Evolutionary conservation across 37 sponge, comb jelly and placozoan genomes (phyloP).

Genomic region (Tethya wilhelma): DNA sequence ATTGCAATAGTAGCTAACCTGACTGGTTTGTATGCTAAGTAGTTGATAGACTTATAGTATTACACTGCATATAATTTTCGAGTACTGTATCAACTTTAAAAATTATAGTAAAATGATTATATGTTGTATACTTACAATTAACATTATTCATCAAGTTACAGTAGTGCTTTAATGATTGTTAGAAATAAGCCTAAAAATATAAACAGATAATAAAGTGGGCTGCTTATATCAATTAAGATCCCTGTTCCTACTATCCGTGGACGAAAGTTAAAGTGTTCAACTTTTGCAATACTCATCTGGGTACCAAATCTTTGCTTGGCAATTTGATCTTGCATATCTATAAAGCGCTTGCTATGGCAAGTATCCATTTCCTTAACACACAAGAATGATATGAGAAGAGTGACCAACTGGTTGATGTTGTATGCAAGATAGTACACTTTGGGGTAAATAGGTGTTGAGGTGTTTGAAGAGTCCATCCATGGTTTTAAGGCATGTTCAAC

Average conservation of each 20-base stretch:
- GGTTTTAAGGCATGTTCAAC: slow-evolving; percentile 8
- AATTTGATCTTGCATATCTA: background rate
- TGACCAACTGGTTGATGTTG: slow-evolving; percentile 18
- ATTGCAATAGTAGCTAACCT: too few species aligned
- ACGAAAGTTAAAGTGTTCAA: background rate
- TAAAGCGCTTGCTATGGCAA: slow-evolving; percentile 8
- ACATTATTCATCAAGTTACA: too few species aligned
- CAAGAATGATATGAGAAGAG: slow-evolving; percentile 4
- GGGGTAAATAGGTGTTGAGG: background rate
- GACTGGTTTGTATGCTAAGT: too few species aligned
- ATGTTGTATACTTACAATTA: too few species aligned
- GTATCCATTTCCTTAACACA: slow-evolving; percentile 22
- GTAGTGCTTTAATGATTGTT: background rate
- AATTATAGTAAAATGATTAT: too few species aligned
- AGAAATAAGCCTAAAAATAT: slow-evolving; percentile 17
- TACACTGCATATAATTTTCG: too few species aligned
- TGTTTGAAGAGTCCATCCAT: background rate
- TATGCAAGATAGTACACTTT: slow-evolving; percentile 9
- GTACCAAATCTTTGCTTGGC: background rate
- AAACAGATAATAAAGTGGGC: slow-evolving; percentile 2
- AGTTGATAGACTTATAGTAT: too few species aligned
- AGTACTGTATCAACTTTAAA: too few species aligned
- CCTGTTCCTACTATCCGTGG: slow-evolving; percentile 12
- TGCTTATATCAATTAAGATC: slow-evolving; percentile 1
- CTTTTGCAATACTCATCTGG: background rate